Percentiles rank a stretch among this genome's conserved stretches.
These are phyloP conservation scores for Macquaria australasica DNA, from an alignment of 2,113 vertebrate species.

Conservation along the genomic window DNA sequence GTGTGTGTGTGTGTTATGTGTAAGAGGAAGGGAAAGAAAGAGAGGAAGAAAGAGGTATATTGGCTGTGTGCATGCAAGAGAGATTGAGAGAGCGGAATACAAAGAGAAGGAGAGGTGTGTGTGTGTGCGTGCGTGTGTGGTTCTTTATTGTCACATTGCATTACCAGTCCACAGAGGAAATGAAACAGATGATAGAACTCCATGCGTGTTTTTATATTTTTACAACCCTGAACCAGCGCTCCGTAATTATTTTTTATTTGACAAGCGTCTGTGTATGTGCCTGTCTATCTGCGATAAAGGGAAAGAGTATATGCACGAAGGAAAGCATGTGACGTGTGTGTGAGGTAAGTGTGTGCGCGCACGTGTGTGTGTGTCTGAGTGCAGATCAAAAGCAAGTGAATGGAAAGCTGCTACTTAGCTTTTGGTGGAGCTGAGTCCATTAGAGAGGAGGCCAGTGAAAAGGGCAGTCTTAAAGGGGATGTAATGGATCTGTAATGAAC, in stretches of 20 bases:
- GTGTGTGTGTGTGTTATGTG: slow-evolving; percentile 28
- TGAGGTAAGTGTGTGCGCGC: not conserved
- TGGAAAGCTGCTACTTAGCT: slow-evolving; percentile 53
- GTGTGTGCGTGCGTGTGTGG: not conserved
- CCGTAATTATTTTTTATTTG: slow-evolving; percentile 60
- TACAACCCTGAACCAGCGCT: slow-evolving; percentile 42
- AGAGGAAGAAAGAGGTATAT: not conserved
- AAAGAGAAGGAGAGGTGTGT: slow-evolving; percentile 3
- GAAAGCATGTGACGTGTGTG: not conserved
- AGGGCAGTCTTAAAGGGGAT: slow-evolving; percentile 68
- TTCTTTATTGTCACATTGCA: slow-evolving; percentile 32
- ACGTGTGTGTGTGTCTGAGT: slow-evolving; percentile 17
- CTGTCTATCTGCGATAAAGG: slow-evolving; percentile 3
- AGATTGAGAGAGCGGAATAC: not conserved
- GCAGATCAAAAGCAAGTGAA: slow-evolving; percentile 52
- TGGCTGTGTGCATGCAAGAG: not conserved
- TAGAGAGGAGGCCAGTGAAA: slow-evolving; percentile 63
- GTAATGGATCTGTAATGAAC: slow-evolving; percentile 77
- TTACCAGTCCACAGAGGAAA: slow-evolving; percentile 46
- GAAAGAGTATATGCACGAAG: not conserved
- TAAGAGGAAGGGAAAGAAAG: not conserved
- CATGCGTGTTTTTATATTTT: slow-evolving; percentile 57
- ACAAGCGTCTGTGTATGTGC: slow-evolving; percentile 13
- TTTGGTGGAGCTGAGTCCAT: slow-evolving; percentile 64
- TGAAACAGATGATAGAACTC: slow-evolving; percentile 65